Evolutionary conservation across 2,797 vertebrate genomes (phyloP).

Genomic region (Malurus leucopterus): DNA sequence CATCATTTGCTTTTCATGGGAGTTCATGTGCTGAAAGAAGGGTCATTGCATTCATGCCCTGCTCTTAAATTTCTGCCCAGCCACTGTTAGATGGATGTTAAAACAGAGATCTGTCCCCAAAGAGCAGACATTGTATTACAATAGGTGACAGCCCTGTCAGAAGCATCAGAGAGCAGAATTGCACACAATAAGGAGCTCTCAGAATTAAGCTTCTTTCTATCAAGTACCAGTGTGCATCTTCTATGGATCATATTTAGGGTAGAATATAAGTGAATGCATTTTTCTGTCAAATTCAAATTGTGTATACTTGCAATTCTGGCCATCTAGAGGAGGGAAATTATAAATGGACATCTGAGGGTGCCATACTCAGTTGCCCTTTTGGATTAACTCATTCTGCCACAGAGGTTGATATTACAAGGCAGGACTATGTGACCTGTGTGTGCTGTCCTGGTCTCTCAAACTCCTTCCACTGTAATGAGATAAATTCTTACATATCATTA

Average conservation of each 20-base stretch:
- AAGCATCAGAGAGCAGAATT: neutral
- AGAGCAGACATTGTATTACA: neutral
- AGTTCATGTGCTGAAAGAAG: neutral
- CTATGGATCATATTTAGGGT: neutral
- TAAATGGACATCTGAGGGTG: neutral
- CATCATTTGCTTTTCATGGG: neutral
- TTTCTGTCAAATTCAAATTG: neutral
- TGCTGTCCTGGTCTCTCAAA: neutral
- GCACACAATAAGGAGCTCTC: neutral
- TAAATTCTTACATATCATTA: neutral
- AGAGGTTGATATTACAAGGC: neutral
- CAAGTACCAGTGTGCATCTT: neutral
- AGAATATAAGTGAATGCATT: neutral
- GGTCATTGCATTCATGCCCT: neutral
- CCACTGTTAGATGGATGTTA: neutral
- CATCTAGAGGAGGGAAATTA: neutral
- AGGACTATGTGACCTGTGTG: neutral
- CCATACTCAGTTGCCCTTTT: neutral
- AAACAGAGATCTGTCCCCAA: neutral
- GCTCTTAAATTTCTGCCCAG: neutral
- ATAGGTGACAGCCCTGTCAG: neutral
- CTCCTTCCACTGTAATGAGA: neutral
- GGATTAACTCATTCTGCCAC: neutral
- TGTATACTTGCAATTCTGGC: neutral
- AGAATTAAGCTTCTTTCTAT: neutral